phyloP scores from a whole-genome alignment of 35 echinoderm and acorn worm species.

The Nesometra sesokonis region DNA sequence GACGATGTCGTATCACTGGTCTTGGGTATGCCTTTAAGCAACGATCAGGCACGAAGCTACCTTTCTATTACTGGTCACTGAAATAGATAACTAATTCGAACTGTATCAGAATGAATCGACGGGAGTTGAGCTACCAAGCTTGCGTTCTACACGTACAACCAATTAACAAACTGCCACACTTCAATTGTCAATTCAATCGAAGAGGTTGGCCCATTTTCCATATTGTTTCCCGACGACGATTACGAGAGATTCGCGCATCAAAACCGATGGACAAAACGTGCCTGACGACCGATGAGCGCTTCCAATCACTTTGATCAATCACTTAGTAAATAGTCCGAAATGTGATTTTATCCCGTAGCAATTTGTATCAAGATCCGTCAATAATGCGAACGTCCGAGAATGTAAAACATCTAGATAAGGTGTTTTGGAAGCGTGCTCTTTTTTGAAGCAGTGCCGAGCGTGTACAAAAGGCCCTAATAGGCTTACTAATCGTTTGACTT shows the following conservation, averaged over 20 bases:
- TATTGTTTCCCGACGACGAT: neutral
- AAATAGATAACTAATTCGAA: neutral
- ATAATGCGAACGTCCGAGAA: neutral
- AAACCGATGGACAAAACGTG: neutral
- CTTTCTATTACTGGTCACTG: neutral
- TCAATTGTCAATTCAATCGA: neutral
- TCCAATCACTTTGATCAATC: neutral
- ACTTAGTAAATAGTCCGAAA: neutral
- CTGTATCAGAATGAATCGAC: neutral
- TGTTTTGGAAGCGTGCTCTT: neutral
- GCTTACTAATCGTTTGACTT: neutral
- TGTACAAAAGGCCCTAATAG: neutral
- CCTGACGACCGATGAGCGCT: neutral
- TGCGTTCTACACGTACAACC: neutral
- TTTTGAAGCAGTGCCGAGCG: neutral
- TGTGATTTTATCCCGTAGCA: neutral
- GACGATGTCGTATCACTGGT: neutral
- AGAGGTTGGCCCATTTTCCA: neutral
- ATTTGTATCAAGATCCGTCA: neutral
- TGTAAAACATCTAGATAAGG: neutral
- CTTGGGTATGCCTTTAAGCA: neutral
- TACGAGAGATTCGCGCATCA: neutral
- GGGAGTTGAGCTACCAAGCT: neutral
- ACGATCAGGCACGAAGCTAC: neutral
- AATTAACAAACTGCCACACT: neutral